A percentile compares a stretch with the other conserved stretches of the same genome.
Evolutionary conservation across 2,888 invertebrate genomes (phyloP).

Genomic region (Hololepta plana): DNA sequence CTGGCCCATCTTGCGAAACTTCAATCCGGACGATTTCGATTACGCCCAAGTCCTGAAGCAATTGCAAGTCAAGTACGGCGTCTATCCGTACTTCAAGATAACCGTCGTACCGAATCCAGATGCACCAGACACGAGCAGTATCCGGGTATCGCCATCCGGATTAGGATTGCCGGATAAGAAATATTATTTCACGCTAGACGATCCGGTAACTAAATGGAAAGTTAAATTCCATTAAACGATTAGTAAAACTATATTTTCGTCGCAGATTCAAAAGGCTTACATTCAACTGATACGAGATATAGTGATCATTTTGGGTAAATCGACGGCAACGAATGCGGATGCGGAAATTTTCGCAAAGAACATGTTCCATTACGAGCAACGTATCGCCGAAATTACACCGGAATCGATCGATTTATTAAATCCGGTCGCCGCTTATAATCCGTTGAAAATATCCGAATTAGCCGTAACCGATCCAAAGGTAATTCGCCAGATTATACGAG

Average conservation of each 20-base stretch:
- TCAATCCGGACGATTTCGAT: slow-evolving; percentile 26
- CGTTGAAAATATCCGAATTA: slow-evolving; percentile 26
- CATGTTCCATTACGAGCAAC: slow-evolving; percentile 34
- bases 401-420: slow-evolving; percentile 18
- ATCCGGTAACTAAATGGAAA: slow-evolving; percentile 22
- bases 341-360: slow-evolving; percentile 31
- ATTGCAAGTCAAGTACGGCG: slow-evolving; percentile 30
- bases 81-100: slow-evolving; percentile 32
- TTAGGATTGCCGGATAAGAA: slow-evolving; percentile 33
- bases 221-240: slow-evolving; percentile 6
- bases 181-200: slow-evolving; percentile 28
- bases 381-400: slow-evolving; percentile 34
- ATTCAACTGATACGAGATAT: slow-evolving; percentile 31
- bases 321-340: slow-evolving; percentile 25
- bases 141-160: slow-evolving; percentile 33
- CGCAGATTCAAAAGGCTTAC: slow-evolving; percentile 30
- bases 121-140: slow-evolving; percentile 27
- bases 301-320: slow-evolving; percentile 27
- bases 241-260: slow-evolving; percentile 7
- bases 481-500: slow-evolving; percentile 11
- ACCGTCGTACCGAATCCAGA: slow-evolving; percentile 31
- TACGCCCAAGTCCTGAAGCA: slow-evolving; percentile 22
- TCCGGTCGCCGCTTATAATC: slow-evolving; percentile 24
- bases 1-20: slow-evolving; percentile 30
- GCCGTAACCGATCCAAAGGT: slow-evolving; percentile 26